Percentiles rank a stretch among this genome's conserved stretches.
Conservation (phyloP, 2,888 invertebrate genomes). For the Diabrotica balteata region DNA sequence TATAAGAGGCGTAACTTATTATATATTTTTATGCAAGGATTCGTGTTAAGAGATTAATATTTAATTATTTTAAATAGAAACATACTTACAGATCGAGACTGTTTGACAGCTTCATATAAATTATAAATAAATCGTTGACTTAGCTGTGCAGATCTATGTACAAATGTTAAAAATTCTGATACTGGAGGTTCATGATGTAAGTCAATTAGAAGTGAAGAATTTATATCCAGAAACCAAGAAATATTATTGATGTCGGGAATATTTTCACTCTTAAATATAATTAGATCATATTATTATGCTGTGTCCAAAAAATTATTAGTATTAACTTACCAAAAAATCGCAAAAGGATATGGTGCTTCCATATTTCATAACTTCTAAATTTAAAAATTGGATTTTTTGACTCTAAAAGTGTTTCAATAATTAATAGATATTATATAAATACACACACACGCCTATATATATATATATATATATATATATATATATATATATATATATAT, state of each 20-base stretch:
- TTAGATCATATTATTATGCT: neutral
- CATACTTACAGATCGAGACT: slow-evolving; percentile 26
- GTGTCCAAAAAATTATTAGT: neutral
- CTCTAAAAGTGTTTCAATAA: slow-evolving; percentile 44
- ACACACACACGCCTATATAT: no score
- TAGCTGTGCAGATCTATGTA: slow-evolving; percentile 70
- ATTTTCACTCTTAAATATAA: slow-evolving; percentile 68
- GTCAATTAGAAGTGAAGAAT: slow-evolving; percentile 71
- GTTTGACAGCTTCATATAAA: slow-evolving; percentile 15
- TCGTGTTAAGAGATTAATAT: no score
- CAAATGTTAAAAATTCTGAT: slow-evolving; percentile 66
- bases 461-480: no score
- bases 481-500: no score
- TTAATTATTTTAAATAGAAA: neutral
- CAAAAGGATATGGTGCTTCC: slow-evolving; percentile 77
- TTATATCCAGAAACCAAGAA: slow-evolving; percentile 78
- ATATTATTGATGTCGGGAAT: slow-evolving; percentile 75
- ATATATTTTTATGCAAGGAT: no score
- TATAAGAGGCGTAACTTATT: no score
- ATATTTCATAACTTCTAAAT: slow-evolving; percentile 70
- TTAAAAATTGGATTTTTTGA: slow-evolving; percentile 54
- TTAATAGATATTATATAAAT: no score
- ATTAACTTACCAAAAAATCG: slow-evolving; percentile 74
- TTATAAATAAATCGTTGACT: slow-evolving; percentile 77
- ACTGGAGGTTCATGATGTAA: slow-evolving; percentile 73